These are phyloP conservation scores for Vespertilio murinus DNA, from an alignment of 2,797 vertebrate genomes.

Conservation along the genomic window DNA sequence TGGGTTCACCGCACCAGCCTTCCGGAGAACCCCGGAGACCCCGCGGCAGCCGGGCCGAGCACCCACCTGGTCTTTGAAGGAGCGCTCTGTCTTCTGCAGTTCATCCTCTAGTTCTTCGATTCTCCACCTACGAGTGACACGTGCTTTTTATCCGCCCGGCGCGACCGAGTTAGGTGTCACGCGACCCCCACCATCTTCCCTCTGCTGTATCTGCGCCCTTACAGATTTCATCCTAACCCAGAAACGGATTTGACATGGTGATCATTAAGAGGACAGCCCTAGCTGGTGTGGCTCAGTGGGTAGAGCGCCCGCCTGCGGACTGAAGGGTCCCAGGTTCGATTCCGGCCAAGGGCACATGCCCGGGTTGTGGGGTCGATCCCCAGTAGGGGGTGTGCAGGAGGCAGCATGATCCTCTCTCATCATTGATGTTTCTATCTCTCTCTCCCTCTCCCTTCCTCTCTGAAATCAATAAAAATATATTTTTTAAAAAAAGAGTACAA, in stretches of 20 bases:
- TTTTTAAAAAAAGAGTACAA: neutral
- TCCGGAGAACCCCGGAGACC: neutral
- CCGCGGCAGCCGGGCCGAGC: neutral
- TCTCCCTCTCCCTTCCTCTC: too few relatives aligned
- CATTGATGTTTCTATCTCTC: too few relatives aligned
- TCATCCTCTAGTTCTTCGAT: constrained; percentile 96
- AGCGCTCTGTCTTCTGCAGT: constrained; percentile 93
- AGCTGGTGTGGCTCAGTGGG: too few relatives aligned
- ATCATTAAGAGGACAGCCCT: too few relatives aligned
- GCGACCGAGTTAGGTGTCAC: neutral
- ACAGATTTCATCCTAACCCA: neutral
- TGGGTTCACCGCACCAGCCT: neutral
- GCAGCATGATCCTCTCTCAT: too few relatives aligned
- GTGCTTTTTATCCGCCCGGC: constrained; percentile 12
- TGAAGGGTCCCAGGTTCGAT: too few relatives aligned
- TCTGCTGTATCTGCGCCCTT: neutral
- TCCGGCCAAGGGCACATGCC: too few relatives aligned
- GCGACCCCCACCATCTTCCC: neutral
- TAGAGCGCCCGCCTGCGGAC: too few relatives aligned
- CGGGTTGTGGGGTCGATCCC: too few relatives aligned
- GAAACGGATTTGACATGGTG: neutral
- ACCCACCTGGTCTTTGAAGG: constrained; percentile 94
- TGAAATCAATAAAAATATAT: too few relatives aligned
- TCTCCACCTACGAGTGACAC: constrained; percentile 84
- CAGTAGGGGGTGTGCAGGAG: too few relatives aligned